phyloP scores from a whole-genome alignment of 1,140 invertebrate species.

The Platorchestia sp. region DNA sequence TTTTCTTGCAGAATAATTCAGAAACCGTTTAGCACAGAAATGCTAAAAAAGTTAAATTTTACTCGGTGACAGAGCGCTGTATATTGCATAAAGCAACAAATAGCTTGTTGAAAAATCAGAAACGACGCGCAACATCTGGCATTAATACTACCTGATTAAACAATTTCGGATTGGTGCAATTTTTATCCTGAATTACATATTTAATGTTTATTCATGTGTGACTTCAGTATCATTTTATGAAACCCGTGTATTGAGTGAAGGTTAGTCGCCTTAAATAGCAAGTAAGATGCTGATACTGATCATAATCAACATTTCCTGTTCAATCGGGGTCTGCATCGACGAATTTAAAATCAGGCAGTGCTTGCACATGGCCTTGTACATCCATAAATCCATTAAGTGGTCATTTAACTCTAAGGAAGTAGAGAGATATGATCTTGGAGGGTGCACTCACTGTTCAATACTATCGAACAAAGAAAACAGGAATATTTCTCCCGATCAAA shows the following conservation, averaged over 20 bases:
- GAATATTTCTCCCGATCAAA: conserved; percentile 42
- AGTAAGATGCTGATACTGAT: background rate
- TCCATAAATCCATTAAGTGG: conserved; percentile 14
- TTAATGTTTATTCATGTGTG: no score
- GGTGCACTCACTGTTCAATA: background rate
- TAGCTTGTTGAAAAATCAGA: no score
- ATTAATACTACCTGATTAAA: no score
- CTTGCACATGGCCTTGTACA: background rate
- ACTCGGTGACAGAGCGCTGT: no score
- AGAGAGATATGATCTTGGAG: background rate
- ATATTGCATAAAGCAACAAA: no score
- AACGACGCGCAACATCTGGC: no score
- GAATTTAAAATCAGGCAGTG: background rate
- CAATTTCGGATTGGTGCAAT: no score
- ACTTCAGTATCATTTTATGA: background rate
- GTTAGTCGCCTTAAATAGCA: background rate
- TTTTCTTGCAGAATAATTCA: no score
- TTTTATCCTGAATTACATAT: no score
- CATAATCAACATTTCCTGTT: background rate
- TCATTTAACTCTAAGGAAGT: conserved; percentile 13
- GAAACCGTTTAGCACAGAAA: no score
- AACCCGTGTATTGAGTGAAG: background rate
- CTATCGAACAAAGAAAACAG: conserved; percentile 1
- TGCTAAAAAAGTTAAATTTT: no score
- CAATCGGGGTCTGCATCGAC: background rate